Base-by-base conservation (phyloP, 2,113 vertebrate species). In the Platysternon megacephalum region DNA sequence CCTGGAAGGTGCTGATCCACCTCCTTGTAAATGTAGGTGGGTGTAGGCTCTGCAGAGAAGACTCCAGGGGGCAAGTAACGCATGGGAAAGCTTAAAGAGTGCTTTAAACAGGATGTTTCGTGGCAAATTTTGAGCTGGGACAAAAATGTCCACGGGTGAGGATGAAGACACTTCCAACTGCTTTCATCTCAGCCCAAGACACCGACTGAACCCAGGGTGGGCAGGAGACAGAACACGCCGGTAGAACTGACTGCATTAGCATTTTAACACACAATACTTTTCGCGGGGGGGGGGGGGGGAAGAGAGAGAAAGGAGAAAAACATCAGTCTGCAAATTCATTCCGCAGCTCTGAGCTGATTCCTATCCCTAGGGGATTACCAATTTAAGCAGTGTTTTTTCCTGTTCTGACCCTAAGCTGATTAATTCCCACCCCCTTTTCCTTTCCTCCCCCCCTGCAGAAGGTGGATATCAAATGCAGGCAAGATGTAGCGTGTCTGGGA, bases 401-500 rank as follows among this genome's bases (percentile, higher is more conserved):
- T 97, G 90, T 94, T 89, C 92, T 93, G 95, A 95, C 91, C 92
- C 82, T 95, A 98, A 97, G 91, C 96, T 95, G 95, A 97, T 97
- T 96, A 97, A 90, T 94, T 89, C 49, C 52, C 83, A 76, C 24
- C 44, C 24, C 13, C 51, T 53, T 14, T 19, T 29, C 1, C 32
- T 29, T 91, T 52, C n/a, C 19, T 51, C 29, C 28, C 10, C 22
- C 72, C 19, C 0, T 48, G 61, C 46, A 79, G 87, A 89, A 84
- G 0, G 21, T 65, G 51, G 90, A 32, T 55, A 46, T 32, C 58
- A 78, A 89, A 79, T 17, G 19, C 85, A 3, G 0, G 49, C 11
- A 79, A 46, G 48, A 88, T 0, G 16, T 24, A 68, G 72, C 74
- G 8, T 72, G 92, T 76, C 90, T 65, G 48, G 17, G 46, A 28